Conservation (phyloP, 1,140 invertebrate genomes). For the Scaptomyza montana region DNA sequence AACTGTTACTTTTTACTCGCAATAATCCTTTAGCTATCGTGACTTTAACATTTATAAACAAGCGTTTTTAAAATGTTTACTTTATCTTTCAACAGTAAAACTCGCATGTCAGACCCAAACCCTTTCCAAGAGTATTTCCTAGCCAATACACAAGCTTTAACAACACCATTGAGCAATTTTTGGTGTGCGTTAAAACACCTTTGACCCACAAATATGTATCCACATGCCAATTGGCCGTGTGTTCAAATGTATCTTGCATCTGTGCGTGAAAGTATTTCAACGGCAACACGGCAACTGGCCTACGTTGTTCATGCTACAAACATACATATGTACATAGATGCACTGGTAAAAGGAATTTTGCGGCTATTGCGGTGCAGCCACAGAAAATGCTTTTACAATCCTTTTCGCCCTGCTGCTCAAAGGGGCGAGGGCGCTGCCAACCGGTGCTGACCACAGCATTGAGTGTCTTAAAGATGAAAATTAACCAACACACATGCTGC, state of each 20-base stretch:
- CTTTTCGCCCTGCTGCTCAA: constrained; percentile 43
- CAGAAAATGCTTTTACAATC: constrained; percentile 65
- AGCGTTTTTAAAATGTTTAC: constrained; percentile 2
- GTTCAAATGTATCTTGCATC: constrained; percentile 15
- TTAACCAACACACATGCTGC: constrained; percentile 59
- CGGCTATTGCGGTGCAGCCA: constrained; percentile 56
- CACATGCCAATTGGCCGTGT: constrained; percentile 14
- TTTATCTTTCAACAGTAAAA: not conserved
- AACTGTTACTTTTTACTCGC: constrained; percentile 16
- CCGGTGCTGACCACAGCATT: constrained; percentile 64
- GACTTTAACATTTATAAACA: constrained; percentile 41
- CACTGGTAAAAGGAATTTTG: constrained; percentile 66
- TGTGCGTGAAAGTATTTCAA: constrained; percentile 39
- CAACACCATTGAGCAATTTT: not conserved
- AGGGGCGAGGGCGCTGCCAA: constrained; percentile 6
- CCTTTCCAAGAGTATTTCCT: too few species aligned
- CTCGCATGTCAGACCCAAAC: too few species aligned
- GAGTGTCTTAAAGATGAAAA: constrained; percentile 81
- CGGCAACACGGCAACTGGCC: not conserved
- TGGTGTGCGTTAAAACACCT: constrained; percentile 8
- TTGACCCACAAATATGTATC: constrained; percentile 10
- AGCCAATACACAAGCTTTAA: constrained; percentile 1
- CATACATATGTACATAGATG: constrained; percentile 1
- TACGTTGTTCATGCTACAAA: too few species aligned
- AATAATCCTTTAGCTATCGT: constrained; percentile 26